Evolutionary conservation across 2,797 vertebrate species (phyloP), one percentile per base, ranked within the genome.

Genomic region (Cuniculus paca): DNA sequence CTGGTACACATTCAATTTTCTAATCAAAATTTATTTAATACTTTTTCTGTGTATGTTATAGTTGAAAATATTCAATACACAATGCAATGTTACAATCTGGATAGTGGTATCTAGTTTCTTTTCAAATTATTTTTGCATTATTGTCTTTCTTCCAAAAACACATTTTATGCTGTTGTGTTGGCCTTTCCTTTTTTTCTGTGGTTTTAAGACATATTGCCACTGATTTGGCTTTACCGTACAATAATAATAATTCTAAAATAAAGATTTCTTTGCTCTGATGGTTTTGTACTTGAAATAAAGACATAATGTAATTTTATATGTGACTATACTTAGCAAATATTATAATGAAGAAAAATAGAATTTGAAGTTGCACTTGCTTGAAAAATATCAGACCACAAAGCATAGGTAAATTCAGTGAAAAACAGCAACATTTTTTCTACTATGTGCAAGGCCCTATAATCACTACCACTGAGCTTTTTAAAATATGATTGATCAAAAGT

Each of bases 151-250:
- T 63, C 16, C 61, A 63, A 63, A 31, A 58, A 14, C 13, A 63
- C 61, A 34, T 13, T 63, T 63, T 63, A 63, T 13, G 16, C 28
- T 63, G 61, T 34, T 63, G 31, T 34, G 12, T 34, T 63, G 28
- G 28, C 61, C 13, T 63, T 34, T 34, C 31, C 28, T 63, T 31
- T 63, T 63, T 63, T 63, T 34, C 31, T 34, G 61, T 34, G 22
- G 28, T 63, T 63, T 94, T 39, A 95, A 54, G 60, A 80, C 90
- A 84, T 54, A 45, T 24, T 87, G 8, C 61, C 45, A 91, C 14
- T 85, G 48, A 94, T 75, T 75, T 88, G 63, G 94, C 80, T 95
- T 68, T 68, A 88, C 13, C 93, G 2, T 78, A 87, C 39, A 90
- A 61, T 13, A 80, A 42, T 34, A 34, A 78, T 11, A 88, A 28